Evolutionary conservation across 2,797 vertebrate genomes (phyloP), one percentile per base, ranked within the genome.

Genomic region (Psittacula derbiana): DNA sequence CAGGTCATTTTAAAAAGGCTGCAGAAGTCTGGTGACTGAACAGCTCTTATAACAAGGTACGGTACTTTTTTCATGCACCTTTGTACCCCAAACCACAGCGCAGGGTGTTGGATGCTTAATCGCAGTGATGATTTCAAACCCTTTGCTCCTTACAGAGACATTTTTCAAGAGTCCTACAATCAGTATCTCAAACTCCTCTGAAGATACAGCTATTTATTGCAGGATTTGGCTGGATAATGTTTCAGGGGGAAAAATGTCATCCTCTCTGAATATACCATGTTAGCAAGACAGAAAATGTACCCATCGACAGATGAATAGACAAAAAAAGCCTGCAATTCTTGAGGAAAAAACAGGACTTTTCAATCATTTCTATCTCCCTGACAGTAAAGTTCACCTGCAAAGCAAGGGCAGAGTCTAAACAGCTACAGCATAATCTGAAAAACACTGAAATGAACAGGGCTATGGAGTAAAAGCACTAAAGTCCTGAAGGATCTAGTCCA

Each of bases 151-250:
- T 57, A 24, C 65, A 61, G 81, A 86, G 86, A 95, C 78, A 92
- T 95, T 93, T 95, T 94, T 96, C 90, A 93, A 93, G 88, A 94
- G 94, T 94, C 72, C 83, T 93, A 87, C 90, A 95, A 95, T 94
- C 94, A 94, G 94, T 76, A 92, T 49, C 91, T 94, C 74, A 73
- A 86, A 93, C 92, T 87, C 72, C 80, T 80, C 91, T 80, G 73
- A 86, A 91, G 90, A 90, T 84, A 91, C 2, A 92, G 82, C 76
- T 65, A 70, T 93, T 93, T 96, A 92, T 84, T 92, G 91, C 80
- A 86, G 95, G 58, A 90, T 84, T 92, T 90, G 52, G 57, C 88
- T 86, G 80, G 88, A 78, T 88, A 88, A 95, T 84, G 91, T 84
- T 92, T 96, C 92, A 93, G 47, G 52, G 62, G 6, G 86, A 94